Evolutionary conservation across 2,113 vertebrate species (phyloP), one percentile per base, ranked within the genome.

Genomic region (Bubo blakistoni): DNA sequence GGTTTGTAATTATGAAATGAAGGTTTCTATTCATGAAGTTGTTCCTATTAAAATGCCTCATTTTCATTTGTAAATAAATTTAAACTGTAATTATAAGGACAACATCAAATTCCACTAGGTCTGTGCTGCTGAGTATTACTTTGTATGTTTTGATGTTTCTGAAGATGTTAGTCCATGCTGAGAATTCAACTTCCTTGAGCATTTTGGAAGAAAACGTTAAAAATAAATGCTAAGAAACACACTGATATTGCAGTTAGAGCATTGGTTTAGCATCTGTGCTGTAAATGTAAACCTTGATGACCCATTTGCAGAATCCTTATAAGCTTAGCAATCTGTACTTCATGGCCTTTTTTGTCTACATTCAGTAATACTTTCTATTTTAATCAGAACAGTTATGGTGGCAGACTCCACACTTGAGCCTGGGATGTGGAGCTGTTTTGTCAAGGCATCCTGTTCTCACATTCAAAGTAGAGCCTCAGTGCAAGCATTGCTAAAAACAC

Each of bases 311-410:
- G 86, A 84, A 54, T 42, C 20, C 21, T 49, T 93, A 51, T 32
- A 54, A 84, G 46, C 5, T 76, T 49, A 82, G 54, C 44, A 95
- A 46, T 81, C 30, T 92, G 63, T 79, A 34, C 40, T 69, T 92
- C 12, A 14, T 87, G 58, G 44, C 49, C 61, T 63, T 94, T 87
- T 92, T 85, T 62, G 61, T 57, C 59, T 85, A 12, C 3, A 2
- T 95, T 95, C 82, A 70, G 74, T 88, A 71, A 94, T 67, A 21
- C 27, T 86, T 95, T 93, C 81, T 95, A 58, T 96, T 96, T 96
- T 89, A 69, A 91, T 80, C 74, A 51, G 81, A 91, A 70, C 57
- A 90, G 81, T 91, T 92, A 79, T 38, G 69, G 91, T 96, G 92
- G 83, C 91, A 97, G 94, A 96, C 95, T 92, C 61, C 65, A 73